Evolutionary conservation across 2,113 vertebrate genomes (phyloP).

Genomic region (Austrofundulus limnaeus): DNA sequence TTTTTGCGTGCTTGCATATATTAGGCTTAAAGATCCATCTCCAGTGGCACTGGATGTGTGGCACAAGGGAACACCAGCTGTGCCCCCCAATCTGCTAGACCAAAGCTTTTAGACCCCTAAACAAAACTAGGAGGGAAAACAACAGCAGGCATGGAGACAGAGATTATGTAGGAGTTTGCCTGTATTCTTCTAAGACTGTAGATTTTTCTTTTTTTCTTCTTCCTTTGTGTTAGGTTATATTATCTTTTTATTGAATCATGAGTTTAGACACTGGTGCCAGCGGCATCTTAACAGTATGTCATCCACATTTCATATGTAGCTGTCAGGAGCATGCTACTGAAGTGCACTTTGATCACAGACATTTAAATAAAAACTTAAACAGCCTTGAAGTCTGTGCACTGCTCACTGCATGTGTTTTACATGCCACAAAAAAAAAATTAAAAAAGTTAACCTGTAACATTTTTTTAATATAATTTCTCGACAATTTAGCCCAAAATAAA

Average conservation of each 20-base stretch:
- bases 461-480: conserved; percentile 10
- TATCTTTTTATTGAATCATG: conserved; percentile 29
- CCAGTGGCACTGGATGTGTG: conserved; percentile 48
- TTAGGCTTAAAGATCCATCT: conserved; percentile 62
- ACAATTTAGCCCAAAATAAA: conserved; percentile 22
- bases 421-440: conserved; percentile 6
- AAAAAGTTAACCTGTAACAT: neutral
- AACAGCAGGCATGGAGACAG: conserved; percentile 34
- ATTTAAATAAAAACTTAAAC: conserved; percentile 36
- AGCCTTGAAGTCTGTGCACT: conserved; percentile 14
- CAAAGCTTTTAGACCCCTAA: conserved; percentile 38
- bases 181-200: conserved; percentile 43
- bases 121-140: conserved; percentile 17
- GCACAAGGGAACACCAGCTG: conserved; percentile 71
- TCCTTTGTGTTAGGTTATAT: neutral
- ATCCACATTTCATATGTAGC: conserved; percentile 35
- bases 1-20: conserved; percentile 60
- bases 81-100: conserved; percentile 65
- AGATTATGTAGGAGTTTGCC: conserved; percentile 44
- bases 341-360: conserved; percentile 47
- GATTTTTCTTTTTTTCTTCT: conserved; percentile 1
- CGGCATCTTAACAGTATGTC: neutral
- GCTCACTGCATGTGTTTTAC: conserved; percentile 5
- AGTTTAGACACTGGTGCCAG: conserved; percentile 46
- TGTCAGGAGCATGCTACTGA: conserved; percentile 30